These are phyloP conservation scores for Thymelicus lineola DNA, from an alignment of 2,888 invertebrate genomes.

Conservation along the genomic window DNA sequence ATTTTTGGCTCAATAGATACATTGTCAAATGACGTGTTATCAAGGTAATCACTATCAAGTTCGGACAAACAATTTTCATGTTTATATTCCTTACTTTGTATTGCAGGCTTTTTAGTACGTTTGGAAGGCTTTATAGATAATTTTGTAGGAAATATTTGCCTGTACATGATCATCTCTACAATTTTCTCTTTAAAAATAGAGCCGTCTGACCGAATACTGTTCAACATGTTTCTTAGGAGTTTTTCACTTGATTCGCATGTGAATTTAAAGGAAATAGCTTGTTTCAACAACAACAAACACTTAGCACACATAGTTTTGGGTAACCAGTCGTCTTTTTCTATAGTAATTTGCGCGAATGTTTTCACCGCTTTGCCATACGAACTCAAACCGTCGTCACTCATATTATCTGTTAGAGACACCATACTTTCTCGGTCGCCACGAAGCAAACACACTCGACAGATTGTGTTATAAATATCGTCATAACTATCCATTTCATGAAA, in stretches of 20 bases:
- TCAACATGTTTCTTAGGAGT: slow-evolving; percentile 43
- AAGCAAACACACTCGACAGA: slow-evolving; percentile 70
- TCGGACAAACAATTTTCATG: neutral
- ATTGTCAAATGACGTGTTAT: neutral
- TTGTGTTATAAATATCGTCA: slow-evolving; percentile 57
- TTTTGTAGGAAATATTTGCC: slow-evolving; percentile 21
- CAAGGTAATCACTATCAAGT: neutral
- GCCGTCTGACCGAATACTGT: neutral
- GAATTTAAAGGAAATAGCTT: slow-evolving; percentile 67
- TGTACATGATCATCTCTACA: slow-evolving; percentile 25
- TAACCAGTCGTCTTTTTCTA: slow-evolving; percentile 58
- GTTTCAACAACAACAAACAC: slow-evolving; percentile 64
- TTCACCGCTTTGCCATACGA: slow-evolving; percentile 62
- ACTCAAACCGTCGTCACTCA: slow-evolving; percentile 57
- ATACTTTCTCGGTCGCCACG: slow-evolving; percentile 54
- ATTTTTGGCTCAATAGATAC: neutral
- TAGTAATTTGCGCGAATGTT: slow-evolving; percentile 58
- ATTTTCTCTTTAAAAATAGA: slow-evolving; percentile 23
- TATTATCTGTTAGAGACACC: slow-evolving; percentile 61
- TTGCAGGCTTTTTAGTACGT: neutral
- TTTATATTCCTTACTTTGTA: slow-evolving; percentile 5
- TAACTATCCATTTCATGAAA: slow-evolving; percentile 46
- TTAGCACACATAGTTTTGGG: slow-evolving; percentile 65
- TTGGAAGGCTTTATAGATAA: neutral
- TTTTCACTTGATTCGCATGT: slow-evolving; percentile 65